A percentile compares a stretch with the other conserved stretches of the same genome.
Evolutionary conservation across 2,797 vertebrate genomes (phyloP).

Genomic region (Crocodylus rhombifer): DNA sequence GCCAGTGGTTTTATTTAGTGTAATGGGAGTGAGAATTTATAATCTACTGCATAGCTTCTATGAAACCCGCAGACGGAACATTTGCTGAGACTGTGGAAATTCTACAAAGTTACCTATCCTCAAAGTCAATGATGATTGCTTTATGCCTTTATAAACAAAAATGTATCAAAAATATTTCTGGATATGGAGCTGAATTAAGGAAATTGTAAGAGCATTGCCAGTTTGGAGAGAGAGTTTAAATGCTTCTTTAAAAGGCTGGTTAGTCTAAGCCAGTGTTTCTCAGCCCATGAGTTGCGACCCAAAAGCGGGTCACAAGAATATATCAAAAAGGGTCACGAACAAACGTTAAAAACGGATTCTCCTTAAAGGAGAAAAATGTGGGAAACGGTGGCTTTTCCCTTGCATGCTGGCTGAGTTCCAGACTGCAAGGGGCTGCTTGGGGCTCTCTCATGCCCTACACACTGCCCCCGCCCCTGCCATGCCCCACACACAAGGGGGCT

Average conservation of each 20-base stretch:
- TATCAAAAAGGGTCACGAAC: too few relatives aligned
- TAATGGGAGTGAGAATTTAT: not conserved
- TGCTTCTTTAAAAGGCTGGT: not conserved
- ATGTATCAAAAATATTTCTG: not conserved
- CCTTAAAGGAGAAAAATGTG: too few relatives aligned
- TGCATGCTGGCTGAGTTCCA: too few relatives aligned
- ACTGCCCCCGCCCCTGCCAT: too few relatives aligned
- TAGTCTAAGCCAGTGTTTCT: too few relatives aligned
- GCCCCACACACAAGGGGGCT: too few relatives aligned
- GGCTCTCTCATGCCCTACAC: too few relatives aligned
- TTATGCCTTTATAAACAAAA: not conserved
- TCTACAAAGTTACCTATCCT: not conserved
- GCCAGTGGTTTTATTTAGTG: not conserved
- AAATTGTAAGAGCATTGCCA: not conserved
- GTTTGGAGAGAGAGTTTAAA: not conserved
- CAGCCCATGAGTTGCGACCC: too few relatives aligned
- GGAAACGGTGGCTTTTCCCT: too few relatives aligned
- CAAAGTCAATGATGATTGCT: not conserved
- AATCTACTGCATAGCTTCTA: not conserved
- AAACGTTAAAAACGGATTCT: too few relatives aligned
- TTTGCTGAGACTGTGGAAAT: not conserved
- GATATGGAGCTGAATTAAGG: not conserved
- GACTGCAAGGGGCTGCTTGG: too few relatives aligned
- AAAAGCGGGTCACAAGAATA: too few relatives aligned
- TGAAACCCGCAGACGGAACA: not conserved